Conservation (phyloP, 2,113 vertebrate species). For the Baryphthengus martii region DNA sequence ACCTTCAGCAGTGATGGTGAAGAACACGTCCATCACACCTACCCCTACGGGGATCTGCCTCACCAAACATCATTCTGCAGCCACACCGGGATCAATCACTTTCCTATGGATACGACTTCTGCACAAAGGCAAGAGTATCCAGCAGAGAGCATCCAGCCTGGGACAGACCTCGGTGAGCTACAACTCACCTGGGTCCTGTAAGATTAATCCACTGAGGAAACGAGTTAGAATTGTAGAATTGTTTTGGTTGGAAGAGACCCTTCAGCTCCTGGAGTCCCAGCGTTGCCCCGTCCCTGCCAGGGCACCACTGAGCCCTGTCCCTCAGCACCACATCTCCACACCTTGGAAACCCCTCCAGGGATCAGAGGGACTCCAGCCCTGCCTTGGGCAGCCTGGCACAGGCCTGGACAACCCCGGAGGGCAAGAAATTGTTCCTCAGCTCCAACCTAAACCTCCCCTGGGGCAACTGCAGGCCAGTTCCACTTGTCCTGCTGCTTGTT, state of each 20-base stretch:
- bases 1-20: neutral
- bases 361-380: neutral
- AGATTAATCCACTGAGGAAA: neutral
- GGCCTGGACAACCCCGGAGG: accelerated
- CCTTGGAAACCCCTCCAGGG: neutral
- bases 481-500: neutral
- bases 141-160: neutral
- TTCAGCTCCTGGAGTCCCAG: neutral
- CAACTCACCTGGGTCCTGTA: neutral
- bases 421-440: neutral
- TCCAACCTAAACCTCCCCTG: neutral
- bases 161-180: neutral
- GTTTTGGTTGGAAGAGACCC: neutral
- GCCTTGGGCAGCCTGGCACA: neutral
- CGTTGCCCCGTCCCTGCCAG: neutral
- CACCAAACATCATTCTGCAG: neutral
- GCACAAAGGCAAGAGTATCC: neutral
- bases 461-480: neutral
- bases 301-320: neutral
- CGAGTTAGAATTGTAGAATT: neutral
- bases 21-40: neutral
- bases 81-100: neutral
- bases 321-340: neutral
- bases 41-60: neutral
- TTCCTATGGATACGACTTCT: neutral